phyloP scores from a whole-genome alignment of 2,113 vertebrate genomes.

The Acrocephalus arundinaceus region DNA sequence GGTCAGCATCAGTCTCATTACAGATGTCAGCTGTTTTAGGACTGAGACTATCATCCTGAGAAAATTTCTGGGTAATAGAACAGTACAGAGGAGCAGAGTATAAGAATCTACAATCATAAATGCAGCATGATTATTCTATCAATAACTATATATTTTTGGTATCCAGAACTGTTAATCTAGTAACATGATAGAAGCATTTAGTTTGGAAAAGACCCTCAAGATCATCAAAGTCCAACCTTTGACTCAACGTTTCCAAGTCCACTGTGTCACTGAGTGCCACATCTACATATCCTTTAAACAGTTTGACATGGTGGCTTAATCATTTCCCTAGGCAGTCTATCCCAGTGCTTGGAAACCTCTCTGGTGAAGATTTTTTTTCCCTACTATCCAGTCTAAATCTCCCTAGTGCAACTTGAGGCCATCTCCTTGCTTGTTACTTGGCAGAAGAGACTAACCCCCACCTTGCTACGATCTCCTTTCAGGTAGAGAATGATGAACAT shows the following conservation, averaged over 20 bases:
- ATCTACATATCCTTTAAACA: not conserved
- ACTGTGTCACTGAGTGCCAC: too few species aligned
- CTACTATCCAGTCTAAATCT: not conserved
- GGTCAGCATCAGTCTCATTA: not conserved
- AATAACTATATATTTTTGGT: not conserved
- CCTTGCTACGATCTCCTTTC: not conserved
- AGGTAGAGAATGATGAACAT: not conserved
- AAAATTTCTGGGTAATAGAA: not conserved
- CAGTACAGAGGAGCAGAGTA: not conserved
- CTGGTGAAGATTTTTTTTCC: not conserved
- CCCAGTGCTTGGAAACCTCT: not conserved
- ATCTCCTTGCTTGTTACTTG: not conserved
- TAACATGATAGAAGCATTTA: not conserved
- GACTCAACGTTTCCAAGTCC: not conserved
- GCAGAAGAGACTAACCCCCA: not conserved
- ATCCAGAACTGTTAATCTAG: not conserved
- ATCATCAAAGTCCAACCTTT: not conserved
- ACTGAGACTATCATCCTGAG: not conserved
- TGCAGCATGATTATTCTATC: not conserved
- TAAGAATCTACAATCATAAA: not conserved
- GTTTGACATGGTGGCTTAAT: not conserved
- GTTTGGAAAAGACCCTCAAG: not conserved
- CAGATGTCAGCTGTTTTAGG: not conserved
- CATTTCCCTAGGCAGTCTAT: not conserved
- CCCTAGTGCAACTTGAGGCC: not conserved